Evolutionary conservation across 2,888 invertebrate genomes (phyloP), one percentile per base, ranked within the genome.

Genomic region (Hirtodrosophila trivittata): DNA sequence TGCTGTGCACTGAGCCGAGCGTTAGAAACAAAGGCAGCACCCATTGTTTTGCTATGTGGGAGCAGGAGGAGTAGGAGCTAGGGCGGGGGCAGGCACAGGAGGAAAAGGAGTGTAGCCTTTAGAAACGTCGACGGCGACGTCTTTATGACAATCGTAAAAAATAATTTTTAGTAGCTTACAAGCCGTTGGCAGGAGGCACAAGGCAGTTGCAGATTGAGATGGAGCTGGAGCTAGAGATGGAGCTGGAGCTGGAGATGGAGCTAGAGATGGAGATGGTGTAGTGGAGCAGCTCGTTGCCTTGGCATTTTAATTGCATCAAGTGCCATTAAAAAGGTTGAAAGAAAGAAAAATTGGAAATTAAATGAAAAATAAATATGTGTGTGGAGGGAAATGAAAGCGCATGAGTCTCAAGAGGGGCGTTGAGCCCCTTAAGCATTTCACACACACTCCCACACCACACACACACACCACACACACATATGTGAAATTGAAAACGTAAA

Each of bases 101-200:
- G n/a, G 9, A 9, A 1, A 35, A 45, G 41, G 25, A 13, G 35
- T 41, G 35, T 21, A 21, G 30, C 14, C 45, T 38, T 60, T 14
- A 35, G 43, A 66, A 71, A 55, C 54, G 72, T 42, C 54, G 50
- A 51, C 46, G 66, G 51, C 75, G 75, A 75, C 82, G 82, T 74
- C 85, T 81, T 81, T 82, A 85, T 81, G 85, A 78, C 82, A 82
- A 82, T 82, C 85, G 82, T 85, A 85, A 81, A 84, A 81, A 78
- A 81, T 81, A 81, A 80, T 80, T 84, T 78, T 80, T 80, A 80
- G 84, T 81, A 84, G 84, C 78, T 80, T 72, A 67, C 77, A 70
- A 78, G 74, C 74, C 71, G 59, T 51, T 70, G 65, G 63, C 62
- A 35, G 33, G 6, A 25, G 28, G 28, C 18, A 18, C 14, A 13